Conservation (phyloP, 2,797 vertebrate genomes). For the Malurus splendens region DNA sequence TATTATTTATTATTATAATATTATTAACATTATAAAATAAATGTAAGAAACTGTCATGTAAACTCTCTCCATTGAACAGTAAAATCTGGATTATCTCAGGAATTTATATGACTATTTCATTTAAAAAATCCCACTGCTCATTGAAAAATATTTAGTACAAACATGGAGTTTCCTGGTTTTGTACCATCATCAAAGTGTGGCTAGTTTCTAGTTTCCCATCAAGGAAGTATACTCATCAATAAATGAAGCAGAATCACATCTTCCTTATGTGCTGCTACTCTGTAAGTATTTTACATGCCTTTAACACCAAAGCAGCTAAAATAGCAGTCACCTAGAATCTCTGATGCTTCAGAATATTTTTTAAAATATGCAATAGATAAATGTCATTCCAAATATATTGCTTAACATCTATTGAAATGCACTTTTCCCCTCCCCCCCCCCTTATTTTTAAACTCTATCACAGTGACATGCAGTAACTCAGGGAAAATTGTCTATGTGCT, state of each 20-base stretch:
- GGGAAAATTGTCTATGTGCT: background rate
- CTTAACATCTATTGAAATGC: background rate
- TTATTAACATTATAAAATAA: background rate
- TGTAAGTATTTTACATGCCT: background rate
- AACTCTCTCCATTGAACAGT: background rate
- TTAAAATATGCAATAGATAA: background rate
- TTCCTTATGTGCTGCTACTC: background rate
- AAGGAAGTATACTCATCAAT: background rate
- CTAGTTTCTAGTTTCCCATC: background rate
- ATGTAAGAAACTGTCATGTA: background rate
- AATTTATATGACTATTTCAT: background rate
- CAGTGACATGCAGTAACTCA: background rate
- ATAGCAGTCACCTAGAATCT: background rate
- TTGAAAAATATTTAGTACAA: background rate
- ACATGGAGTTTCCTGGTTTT: background rate
- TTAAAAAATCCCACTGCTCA: background rate
- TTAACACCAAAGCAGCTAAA: background rate
- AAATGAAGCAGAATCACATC: background rate
- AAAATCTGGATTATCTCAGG: background rate
- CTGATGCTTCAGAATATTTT: background rate
- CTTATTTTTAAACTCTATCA: background rate
- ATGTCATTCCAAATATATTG: background rate
- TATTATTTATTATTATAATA: too few species aligned
- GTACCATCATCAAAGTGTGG: background rate
- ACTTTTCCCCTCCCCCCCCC: rapidly evolving